Evolutionary conservation across 2,113 vertebrate species (phyloP).

Genomic region (Peromyscus californicus): DNA sequence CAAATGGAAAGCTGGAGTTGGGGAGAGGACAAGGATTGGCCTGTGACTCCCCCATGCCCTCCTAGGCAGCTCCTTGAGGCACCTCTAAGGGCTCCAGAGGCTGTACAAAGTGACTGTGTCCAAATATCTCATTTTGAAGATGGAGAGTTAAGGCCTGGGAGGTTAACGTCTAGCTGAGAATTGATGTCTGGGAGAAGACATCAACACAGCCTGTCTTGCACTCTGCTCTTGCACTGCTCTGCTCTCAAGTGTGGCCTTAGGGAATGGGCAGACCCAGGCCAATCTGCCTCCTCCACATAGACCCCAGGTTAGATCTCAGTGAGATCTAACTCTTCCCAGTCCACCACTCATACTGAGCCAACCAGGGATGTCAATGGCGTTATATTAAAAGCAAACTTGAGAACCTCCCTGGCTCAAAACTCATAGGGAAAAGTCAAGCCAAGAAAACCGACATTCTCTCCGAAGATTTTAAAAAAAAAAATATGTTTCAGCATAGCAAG

Average conservation of each 20-base stretch:
- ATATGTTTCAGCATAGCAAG: background rate
- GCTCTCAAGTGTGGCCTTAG: background rate
- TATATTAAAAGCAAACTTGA: background rate
- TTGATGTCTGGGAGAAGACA: background rate
- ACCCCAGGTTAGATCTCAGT: background rate
- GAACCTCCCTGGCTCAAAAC: background rate
- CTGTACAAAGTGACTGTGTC: background rate
- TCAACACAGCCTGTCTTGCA: background rate
- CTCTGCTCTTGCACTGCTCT: too few relatives aligned
- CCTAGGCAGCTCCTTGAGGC: background rate
- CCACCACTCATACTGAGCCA: background rate
- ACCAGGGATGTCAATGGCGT: background rate
- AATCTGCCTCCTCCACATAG: background rate
- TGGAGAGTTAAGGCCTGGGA: background rate
- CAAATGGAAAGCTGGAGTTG: background rate
- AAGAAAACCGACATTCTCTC: constrained; percentile 27
- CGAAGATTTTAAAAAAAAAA: background rate
- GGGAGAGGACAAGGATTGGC: background rate
- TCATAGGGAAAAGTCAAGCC: constrained; percentile 38
- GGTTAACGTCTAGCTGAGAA: background rate
- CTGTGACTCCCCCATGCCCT: background rate
- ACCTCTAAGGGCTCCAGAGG: background rate
- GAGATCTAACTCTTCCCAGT: background rate
- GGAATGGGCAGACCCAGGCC: background rate
- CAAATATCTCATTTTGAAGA: background rate